These are phyloP conservation scores for Periparus ater DNA, from an alignment of 2,797 vertebrate species.

Conservation along the genomic window DNA sequence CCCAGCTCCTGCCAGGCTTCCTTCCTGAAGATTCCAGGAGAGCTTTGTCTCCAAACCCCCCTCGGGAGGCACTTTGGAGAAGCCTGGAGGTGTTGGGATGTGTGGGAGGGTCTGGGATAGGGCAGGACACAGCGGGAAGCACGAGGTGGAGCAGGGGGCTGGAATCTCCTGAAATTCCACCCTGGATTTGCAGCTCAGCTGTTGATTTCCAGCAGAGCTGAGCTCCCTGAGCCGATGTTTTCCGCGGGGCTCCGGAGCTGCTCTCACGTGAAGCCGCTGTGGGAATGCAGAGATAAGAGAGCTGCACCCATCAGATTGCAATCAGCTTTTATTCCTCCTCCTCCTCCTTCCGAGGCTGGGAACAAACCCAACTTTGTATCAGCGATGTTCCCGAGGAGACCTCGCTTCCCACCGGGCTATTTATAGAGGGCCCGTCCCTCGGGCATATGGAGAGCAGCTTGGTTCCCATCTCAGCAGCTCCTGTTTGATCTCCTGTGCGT, in stretches of 20 bases:
- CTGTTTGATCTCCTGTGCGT: constrained; percentile 18
- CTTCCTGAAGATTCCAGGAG: not conserved
- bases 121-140: fast-evolving
- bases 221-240: not conserved
- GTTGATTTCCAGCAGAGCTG: not conserved
- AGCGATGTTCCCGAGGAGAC: constrained; percentile 16
- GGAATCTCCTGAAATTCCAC: fast-evolving
- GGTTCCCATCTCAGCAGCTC: not conserved
- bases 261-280: not conserved
- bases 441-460: constrained; percentile 60
- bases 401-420: constrained; percentile 21
- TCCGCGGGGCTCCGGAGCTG: not conserved
- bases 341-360: constrained; percentile 14
- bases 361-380: not conserved
- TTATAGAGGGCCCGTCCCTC: not conserved
- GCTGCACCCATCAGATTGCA: not conserved
- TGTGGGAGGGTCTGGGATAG: not conserved
- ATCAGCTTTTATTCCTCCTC: constrained; percentile 12
- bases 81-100: not conserved
- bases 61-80: not conserved
- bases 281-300: not conserved
- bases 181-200: not conserved
- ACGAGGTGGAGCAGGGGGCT: not conserved
- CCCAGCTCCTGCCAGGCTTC: not conserved
- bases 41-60: not conserved